Conservation (phyloP, 2,888 invertebrate species). For the Caenorhabditis sinica region DNA sequence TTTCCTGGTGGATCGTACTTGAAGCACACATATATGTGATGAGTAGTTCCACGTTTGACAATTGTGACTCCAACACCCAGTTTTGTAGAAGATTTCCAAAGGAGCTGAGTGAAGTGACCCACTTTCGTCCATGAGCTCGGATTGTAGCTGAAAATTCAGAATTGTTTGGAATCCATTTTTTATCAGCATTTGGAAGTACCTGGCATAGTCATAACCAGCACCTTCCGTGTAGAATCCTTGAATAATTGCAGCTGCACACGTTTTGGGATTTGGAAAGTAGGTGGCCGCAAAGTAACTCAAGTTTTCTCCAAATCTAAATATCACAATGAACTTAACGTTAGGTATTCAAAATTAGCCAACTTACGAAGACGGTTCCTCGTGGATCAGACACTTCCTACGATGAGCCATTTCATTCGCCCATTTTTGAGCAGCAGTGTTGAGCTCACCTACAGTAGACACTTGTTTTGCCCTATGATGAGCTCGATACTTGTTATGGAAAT, state of each 20-base stretch:
- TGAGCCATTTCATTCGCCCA: slow-evolving; percentile 76
- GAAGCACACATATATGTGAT: slow-evolving; percentile 58
- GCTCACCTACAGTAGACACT: slow-evolving; percentile 58
- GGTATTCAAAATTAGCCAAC: background rate
- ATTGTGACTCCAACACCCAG: slow-evolving; percentile 78
- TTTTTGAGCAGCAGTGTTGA: slow-evolving; percentile 73
- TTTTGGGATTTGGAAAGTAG: slow-evolving; percentile 66
- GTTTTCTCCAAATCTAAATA: slow-evolving; percentile 78
- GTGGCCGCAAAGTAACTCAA: slow-evolving; percentile 75
- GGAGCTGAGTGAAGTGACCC: slow-evolving; percentile 80
- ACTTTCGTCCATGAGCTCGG: slow-evolving; percentile 64
- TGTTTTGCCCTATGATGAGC: slow-evolving; percentile 69
- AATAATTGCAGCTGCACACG: slow-evolving; percentile 74
- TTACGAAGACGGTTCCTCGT: slow-evolving; percentile 74
- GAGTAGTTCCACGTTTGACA: slow-evolving; percentile 34
- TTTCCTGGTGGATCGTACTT: slow-evolving; percentile 80
- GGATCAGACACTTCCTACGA: slow-evolving; percentile 70
- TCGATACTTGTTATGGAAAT: slow-evolving; percentile 75
- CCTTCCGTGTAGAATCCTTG: slow-evolving; percentile 79
- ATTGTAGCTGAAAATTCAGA: slow-evolving; percentile 54
- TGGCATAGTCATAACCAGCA: slow-evolving; percentile 72
- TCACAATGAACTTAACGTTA: background rate
- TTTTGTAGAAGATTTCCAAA: slow-evolving; percentile 73
- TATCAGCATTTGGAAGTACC: slow-evolving; percentile 46
- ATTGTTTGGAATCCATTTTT: background rate